Conservation (phyloP, 2,888 invertebrate species). For the Synanthedon myopaeformis region DNA sequence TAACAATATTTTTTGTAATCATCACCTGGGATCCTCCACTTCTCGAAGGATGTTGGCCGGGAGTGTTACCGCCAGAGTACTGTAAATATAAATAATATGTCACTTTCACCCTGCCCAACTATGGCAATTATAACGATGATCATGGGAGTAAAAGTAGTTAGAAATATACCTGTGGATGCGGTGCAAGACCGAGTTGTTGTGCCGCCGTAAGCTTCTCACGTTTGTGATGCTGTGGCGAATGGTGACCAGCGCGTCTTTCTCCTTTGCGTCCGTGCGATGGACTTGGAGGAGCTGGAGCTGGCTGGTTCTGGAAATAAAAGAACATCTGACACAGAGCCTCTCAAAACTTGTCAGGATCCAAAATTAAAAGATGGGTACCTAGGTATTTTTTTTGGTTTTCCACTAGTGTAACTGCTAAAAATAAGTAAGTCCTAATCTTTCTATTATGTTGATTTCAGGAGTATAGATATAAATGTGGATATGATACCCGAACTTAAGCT, state of each 20-base stretch:
- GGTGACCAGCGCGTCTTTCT: slow-evolving; percentile 55
- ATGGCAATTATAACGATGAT: neutral
- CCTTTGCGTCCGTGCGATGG: slow-evolving; percentile 58
- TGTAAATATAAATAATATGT: slow-evolving; percentile 14
- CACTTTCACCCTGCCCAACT: neutral
- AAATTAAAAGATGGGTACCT: no score
- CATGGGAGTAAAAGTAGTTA: neutral
- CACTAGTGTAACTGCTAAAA: no score
- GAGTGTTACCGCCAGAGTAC: slow-evolving; percentile 44
- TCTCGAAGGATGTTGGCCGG: slow-evolving; percentile 52
- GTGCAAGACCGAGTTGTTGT: slow-evolving; percentile 58
- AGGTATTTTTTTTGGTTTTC: no score
- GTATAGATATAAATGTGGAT: no score
- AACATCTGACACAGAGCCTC: no score
- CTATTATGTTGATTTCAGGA: no score
- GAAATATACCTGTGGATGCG: slow-evolving; percentile 52
- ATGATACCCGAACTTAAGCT: no score
- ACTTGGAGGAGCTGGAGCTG: slow-evolving; percentile 51
- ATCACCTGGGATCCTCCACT: slow-evolving; percentile 47
- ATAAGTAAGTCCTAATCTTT: no score
- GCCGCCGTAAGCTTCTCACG: slow-evolving; percentile 62
- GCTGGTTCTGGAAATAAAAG: slow-evolving; percentile 32
- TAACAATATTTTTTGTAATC: neutral
- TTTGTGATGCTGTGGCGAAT: slow-evolving; percentile 61
- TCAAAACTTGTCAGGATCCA: no score